Evolutionary conservation across 2,888 invertebrate genomes (phyloP).

Genomic region (Eupeodes latifasciatus): DNA sequence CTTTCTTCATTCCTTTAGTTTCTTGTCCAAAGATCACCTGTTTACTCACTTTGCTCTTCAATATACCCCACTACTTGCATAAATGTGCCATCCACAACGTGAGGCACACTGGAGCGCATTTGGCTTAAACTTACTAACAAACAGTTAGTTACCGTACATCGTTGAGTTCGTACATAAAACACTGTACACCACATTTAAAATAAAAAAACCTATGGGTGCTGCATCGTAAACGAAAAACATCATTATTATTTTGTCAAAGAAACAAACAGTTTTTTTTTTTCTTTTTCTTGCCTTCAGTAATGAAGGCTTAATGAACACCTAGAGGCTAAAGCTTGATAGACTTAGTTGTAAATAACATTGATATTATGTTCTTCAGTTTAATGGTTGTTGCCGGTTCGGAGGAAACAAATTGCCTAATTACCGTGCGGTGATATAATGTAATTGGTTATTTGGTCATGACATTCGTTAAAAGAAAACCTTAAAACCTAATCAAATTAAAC

Average conservation of each 20-base stretch:
- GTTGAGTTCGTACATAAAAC: conserved; percentile 54
- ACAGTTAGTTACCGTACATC: conserved; percentile 62
- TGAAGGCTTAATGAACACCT: not conserved
- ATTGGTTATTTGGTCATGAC: conserved; percentile 69
- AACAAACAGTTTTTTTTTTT: conserved; percentile 1
- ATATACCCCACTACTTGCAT: conserved; percentile 8
- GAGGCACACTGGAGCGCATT: conserved; percentile 15
- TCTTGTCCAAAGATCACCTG: conserved; percentile 25
- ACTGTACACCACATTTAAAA: not conserved
- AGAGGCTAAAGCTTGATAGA: conserved; percentile 24
- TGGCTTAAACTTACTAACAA: conserved; percentile 18
- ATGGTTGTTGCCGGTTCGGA: conserved; percentile 58
- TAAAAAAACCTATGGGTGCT: conserved; percentile 7
- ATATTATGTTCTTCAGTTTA: conserved; percentile 44
- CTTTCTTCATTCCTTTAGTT: conserved; percentile 27
- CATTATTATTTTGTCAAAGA: conserved; percentile 7
- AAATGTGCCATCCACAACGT: conserved; percentile 16
- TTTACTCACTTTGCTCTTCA: not conserved
- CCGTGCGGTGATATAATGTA: conserved; percentile 50
- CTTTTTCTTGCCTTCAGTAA: not conserved
- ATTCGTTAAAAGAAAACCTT: conserved; percentile 51
- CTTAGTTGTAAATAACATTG: conserved; percentile 42
- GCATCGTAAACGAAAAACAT: conserved; percentile 30
- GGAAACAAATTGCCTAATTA: conserved; percentile 41
- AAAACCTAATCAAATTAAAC: conserved; percentile 28